These are phyloP conservation scores for Goniozus legneri DNA, from an alignment of 1,140 invertebrate species.

Conservation along the genomic window DNA sequence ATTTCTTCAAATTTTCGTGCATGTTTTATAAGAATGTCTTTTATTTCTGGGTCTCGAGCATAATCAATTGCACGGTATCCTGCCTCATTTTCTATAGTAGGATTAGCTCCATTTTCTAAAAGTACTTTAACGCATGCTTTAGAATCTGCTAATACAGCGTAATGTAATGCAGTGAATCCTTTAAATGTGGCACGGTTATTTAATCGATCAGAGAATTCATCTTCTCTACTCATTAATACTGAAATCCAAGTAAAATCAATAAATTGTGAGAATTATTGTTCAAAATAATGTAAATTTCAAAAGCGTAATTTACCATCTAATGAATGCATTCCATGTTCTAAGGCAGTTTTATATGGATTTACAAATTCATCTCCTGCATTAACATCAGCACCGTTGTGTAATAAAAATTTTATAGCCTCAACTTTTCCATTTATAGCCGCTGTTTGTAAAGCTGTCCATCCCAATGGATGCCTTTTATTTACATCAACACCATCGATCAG, in stretches of 20 bases:
- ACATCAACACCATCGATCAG: slow-evolving; percentile 53
- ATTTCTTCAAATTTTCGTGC: slow-evolving; percentile 44
- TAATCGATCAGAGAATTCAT: slow-evolving; percentile 75
- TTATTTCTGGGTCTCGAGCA: slow-evolving; percentile 60
- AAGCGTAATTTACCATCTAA: slow-evolving; percentile 57
- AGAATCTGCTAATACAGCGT: slow-evolving; percentile 78
- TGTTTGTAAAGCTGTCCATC: slow-evolving; percentile 84
- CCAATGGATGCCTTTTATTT: slow-evolving; percentile 67
- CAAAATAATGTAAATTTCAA: slow-evolving; percentile 6
- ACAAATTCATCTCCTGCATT: slow-evolving; percentile 78
- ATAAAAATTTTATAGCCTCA: slow-evolving; percentile 64
- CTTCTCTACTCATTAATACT: slow-evolving; percentile 70
- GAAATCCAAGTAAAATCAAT: slow-evolving; percentile 21
- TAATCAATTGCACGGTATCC: slow-evolving; percentile 79
- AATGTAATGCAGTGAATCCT: slow-evolving; percentile 87
- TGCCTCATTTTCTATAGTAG: slow-evolving; percentile 71
- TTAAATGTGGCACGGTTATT: slow-evolving; percentile 74
- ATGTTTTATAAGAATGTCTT: slow-evolving; percentile 49
- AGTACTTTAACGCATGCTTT: slow-evolving; percentile 59
- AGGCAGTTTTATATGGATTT: slow-evolving; percentile 64
- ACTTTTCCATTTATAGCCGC: slow-evolving; percentile 75
- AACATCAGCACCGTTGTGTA: slow-evolving; percentile 74
- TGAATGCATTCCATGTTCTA: slow-evolving; percentile 57
- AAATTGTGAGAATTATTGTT: slow-evolving; percentile 4
- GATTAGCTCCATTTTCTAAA: slow-evolving; percentile 68